Evolutionary conservation across 2,113 vertebrate species (phyloP), one percentile per base, ranked within the genome.

Genomic region (Chaetura pelagica): DNA sequence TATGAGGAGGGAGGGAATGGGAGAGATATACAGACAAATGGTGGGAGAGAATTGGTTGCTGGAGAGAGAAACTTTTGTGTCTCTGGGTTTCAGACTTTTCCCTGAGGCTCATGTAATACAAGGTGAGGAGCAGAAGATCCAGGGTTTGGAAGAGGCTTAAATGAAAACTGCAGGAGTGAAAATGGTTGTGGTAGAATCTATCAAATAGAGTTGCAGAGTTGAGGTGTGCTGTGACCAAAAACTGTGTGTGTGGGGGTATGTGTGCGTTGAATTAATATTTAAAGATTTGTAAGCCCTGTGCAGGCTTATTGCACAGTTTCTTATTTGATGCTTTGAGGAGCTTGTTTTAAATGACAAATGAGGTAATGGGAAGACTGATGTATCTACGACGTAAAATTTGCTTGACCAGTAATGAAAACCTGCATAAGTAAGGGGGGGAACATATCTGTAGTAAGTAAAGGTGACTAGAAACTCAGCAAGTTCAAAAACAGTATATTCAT

Each of bases 191-290:
- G 11, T 57, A 35, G 27, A 73, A 30, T 46, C 2, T 29, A 46
- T 14, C 21, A 46, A 71, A 23, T 9, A 66, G 23, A 29, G 38
- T 30, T 63, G 26, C 48, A 42, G 42, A 59, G 7, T 15, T 85
- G 55, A 81, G 64, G 40, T 59, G n/a, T 84, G 42, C 73, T 64
- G 2, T 35, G 32, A 81, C 48, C 49, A 35, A 81, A 92, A 88
- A 5, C 5, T 4, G 44, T 4, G 35, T 35, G n/a, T n/a, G 20
- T 0, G 20, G 10, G 7, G 4, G 18, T 13, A 4, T 11, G 3
- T 59, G 67, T 14, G 62, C 11, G 23, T 61, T 72, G 17, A 51
- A 55, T 30, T 10, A 74, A 8, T 79, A 34, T 63, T 58, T 67
- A 32, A 8, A 27, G 55, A 48, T 68, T 49, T 74, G n/a, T 57